Evolutionary conservation across 1,140 invertebrate genomes (phyloP).

Genomic region (Drosophila tani): DNA sequence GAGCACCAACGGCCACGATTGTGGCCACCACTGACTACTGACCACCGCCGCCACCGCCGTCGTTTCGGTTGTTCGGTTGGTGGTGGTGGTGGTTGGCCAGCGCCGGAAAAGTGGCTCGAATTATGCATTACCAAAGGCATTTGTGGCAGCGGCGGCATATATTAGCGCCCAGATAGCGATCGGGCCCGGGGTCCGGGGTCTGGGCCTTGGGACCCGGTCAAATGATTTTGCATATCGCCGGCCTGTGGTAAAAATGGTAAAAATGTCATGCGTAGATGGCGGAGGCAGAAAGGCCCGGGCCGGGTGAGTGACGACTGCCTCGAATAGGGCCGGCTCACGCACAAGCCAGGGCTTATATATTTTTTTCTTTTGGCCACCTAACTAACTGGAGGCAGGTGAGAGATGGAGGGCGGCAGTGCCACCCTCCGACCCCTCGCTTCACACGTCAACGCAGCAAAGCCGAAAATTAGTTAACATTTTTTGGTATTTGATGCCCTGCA

Average conservation of each 20-base stretch:
- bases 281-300: background rate
- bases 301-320: slow-evolving; percentile 75
- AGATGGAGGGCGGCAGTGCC: slow-evolving; percentile 3
- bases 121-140: slow-evolving; percentile 78
- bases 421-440: slow-evolving; percentile 40
- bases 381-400: slow-evolving; percentile 50
- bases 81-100: slow-evolving; percentile 18
- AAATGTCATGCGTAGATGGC: slow-evolving; percentile 56
- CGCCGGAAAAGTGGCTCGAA: slow-evolving; percentile 78
- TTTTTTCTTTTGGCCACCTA: slow-evolving; percentile 10
- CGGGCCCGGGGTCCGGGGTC: slow-evolving; percentile 21
- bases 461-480: slow-evolving; percentile 83
- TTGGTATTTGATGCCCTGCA: slow-evolving; percentile 54
- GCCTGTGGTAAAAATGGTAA: slow-evolving; percentile 22
- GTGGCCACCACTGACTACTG: slow-evolving; percentile 51
- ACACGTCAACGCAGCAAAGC: slow-evolving; percentile 81
- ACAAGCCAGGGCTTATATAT: slow-evolving; percentile 33
- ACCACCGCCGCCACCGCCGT: slow-evolving; percentile 11
- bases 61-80: slow-evolving; percentile 37
- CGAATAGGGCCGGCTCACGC: slow-evolving; percentile 73
- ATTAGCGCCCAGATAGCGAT: slow-evolving; percentile 72
- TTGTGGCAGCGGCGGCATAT: slow-evolving; percentile 49
- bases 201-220: slow-evolving; percentile 44
- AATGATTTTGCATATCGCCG: slow-evolving; percentile 77
- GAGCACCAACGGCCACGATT: slow-evolving; percentile 54